These are phyloP conservation scores for Cephalotes varians DNA, from an alignment of 2,888 invertebrate species.

Conservation along the genomic window DNA sequence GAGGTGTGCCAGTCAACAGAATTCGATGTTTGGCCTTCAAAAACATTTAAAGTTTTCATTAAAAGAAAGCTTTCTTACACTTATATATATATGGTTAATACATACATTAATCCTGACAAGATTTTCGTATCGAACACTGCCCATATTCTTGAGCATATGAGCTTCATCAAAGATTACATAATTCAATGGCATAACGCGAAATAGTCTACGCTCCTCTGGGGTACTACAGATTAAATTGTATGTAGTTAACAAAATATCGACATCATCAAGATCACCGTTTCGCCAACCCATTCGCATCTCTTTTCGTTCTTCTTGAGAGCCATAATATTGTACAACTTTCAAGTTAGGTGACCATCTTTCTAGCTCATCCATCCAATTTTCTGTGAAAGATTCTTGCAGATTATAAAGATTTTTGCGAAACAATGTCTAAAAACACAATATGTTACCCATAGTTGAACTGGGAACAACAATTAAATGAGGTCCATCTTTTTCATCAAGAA, in stretches of 20 bases:
- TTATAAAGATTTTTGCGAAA: neutral
- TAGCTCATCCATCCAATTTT: slow-evolving; percentile 94
- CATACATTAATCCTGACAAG: slow-evolving; percentile 93
- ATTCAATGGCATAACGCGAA: slow-evolving; percentile 95
- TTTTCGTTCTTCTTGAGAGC: slow-evolving; percentile 93
- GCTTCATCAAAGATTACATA: slow-evolving; percentile 99
- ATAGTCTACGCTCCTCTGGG: slow-evolving; percentile 95
- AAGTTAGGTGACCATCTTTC: slow-evolving; percentile 92
- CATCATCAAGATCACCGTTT: slow-evolving; percentile 90
- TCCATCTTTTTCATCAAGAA: slow-evolving; percentile 87
- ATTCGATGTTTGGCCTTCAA: slow-evolving; percentile 93
- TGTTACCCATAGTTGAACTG: slow-evolving; percentile 95
- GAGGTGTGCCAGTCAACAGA: slow-evolving; percentile 97
- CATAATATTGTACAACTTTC: slow-evolving; percentile 95
- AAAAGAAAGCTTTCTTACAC: too few species aligned
- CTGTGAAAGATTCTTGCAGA: slow-evolving; percentile 83
- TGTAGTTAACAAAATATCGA: slow-evolving; percentile 96
- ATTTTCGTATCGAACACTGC: slow-evolving; percentile 95
- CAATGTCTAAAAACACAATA: neutral
- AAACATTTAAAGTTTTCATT: neutral
- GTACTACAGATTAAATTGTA: slow-evolving; percentile 94
- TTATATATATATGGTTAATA: slow-evolving; percentile 41
- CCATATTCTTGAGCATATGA: slow-evolving; percentile 99
- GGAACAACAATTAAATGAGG: slow-evolving; percentile 98
- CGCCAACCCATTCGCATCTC: slow-evolving; percentile 92